phyloP scores from a whole-genome alignment of 1,140 invertebrate genomes.

The Drosophila navojoa region DNA sequence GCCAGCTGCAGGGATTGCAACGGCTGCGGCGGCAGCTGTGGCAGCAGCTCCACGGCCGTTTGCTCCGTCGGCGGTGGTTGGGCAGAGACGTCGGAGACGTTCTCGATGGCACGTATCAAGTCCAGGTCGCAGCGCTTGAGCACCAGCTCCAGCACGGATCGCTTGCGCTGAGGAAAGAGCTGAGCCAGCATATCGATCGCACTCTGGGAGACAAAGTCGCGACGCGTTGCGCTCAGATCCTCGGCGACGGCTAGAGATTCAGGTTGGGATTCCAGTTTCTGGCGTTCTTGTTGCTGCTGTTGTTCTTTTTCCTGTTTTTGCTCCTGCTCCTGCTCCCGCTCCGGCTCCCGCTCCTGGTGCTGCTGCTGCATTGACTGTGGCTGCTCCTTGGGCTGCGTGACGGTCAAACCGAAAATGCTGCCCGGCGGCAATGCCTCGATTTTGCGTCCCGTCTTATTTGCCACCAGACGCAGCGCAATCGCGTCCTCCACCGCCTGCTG shows the following conservation, averaged over 20 bases:
- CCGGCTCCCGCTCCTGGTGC: background rate
- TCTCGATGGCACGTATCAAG: slow-evolving; percentile 87
- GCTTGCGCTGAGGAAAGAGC: slow-evolving; percentile 94
- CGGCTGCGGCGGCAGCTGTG: slow-evolving; percentile 3
- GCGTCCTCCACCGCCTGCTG: slow-evolving; percentile 99
- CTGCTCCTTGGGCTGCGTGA: slow-evolving; percentile 87
- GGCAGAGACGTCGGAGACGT: slow-evolving; percentile 57
- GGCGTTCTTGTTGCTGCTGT: background rate
- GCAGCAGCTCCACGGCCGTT: slow-evolving; percentile 6
- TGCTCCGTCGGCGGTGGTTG: slow-evolving; percentile 18
- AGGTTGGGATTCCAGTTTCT: slow-evolving; percentile 6
- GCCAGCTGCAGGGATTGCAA: slow-evolving; percentile 38
- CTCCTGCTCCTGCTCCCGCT: background rate
- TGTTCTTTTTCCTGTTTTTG: slow-evolving; percentile 6
- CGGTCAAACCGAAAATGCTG: slow-evolving; percentile 93
- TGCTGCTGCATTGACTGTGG: background rate
- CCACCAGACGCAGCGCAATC: slow-evolving; percentile 95
- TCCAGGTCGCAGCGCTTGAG: slow-evolving; percentile 93
- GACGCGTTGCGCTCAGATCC: slow-evolving; percentile 59
- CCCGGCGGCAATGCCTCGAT: slow-evolving; percentile 94
- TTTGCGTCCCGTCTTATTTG: slow-evolving; percentile 93
- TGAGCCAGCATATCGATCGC: slow-evolving; percentile 93
- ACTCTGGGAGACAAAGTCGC: slow-evolving; percentile 85
- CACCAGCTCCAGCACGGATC: slow-evolving; percentile 93
- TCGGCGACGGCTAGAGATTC: slow-evolving; percentile 48